Conservation (phyloP, 2,888 invertebrate species). For the Phragmatobia fuliginosa region DNA sequence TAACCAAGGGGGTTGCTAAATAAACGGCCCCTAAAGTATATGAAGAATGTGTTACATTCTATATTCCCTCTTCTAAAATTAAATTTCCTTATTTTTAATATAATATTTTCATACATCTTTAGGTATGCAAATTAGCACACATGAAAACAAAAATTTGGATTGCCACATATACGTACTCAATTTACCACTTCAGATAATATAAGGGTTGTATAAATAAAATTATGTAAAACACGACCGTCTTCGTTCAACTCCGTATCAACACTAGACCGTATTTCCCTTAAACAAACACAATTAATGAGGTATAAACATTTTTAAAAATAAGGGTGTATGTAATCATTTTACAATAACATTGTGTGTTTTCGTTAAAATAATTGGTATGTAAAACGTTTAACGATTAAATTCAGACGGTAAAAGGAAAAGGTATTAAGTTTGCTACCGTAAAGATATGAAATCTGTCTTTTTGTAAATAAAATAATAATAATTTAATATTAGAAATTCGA, state of each 20-base stretch:
- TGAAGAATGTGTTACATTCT: too few species aligned
- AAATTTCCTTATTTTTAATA: too few species aligned
- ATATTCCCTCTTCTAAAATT: too few species aligned
- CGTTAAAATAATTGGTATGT: not conserved
- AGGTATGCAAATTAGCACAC: not conserved
- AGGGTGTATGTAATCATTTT: not conserved
- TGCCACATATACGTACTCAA: not conserved
- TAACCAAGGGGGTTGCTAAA: too few species aligned
- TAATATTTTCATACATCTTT: not conserved
- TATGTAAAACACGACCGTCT: conserved; percentile 5
- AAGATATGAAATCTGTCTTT: not conserved
- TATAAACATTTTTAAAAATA: conserved; percentile 3
- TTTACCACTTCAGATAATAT: conserved; percentile 3
- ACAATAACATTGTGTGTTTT: not conserved
- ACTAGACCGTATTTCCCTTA: not conserved
- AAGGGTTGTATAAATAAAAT: conserved; percentile 1
- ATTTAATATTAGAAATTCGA: too few species aligned
- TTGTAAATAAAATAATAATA: too few species aligned
- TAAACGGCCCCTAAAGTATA: too few species aligned
- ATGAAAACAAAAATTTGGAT: not conserved
- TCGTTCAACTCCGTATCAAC: not conserved
- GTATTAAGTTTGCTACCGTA: not conserved
- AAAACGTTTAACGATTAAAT: not conserved
- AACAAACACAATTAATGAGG: conserved; percentile 8
- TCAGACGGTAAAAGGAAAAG: not conserved